Conservation (phyloP, 2,888 invertebrate genomes). For the Scelioninae gen. 2 region DNA sequence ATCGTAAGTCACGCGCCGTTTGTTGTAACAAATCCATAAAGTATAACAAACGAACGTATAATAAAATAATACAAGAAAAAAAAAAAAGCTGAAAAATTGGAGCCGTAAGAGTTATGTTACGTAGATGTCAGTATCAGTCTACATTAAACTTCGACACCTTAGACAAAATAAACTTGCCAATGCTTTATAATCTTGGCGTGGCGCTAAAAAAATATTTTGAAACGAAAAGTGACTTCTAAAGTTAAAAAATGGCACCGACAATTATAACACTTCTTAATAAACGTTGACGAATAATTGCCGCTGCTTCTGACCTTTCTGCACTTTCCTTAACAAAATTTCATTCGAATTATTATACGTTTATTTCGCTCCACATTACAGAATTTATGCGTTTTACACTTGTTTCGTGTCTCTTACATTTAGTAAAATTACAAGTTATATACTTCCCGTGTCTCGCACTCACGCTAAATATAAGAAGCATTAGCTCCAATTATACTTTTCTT, state of each 20-base stretch:
- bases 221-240: slow-evolving; percentile 9
- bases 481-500: slow-evolving; percentile 46
- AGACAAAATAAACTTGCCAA: slow-evolving; percentile 27
- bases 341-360: slow-evolving; percentile 32
- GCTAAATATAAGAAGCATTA: slow-evolving; percentile 55
- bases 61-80: slow-evolving; percentile 15
- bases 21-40: no score
- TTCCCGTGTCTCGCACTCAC: slow-evolving; percentile 29
- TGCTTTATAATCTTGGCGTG: slow-evolving; percentile 10
- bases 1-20: no score
- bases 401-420: slow-evolving; percentile 44
- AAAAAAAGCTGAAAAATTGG: slow-evolving; percentile 15
- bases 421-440: slow-evolving; percentile 50
- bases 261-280: slow-evolving; percentile 8
- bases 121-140: slow-evolving; percentile 14
- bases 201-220: slow-evolving; percentile 19
- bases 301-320: slow-evolving; percentile 1
- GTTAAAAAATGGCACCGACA: slow-evolving; percentile 12
- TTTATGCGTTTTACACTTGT: slow-evolving; percentile 54
- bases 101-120: slow-evolving; percentile 19
- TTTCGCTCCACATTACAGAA: slow-evolving; percentile 46
- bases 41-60: not conserved
- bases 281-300: slow-evolving; percentile 6
- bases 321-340: slow-evolving; percentile 28
- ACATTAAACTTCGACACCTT: slow-evolving; percentile 25